Percentiles rank a stretch among this genome's conserved stretches.
These are phyloP conservation scores for Ostrea denselamellosa DNA, from an alignment of 1,140 invertebrate genomes.

Conservation along the genomic window DNA sequence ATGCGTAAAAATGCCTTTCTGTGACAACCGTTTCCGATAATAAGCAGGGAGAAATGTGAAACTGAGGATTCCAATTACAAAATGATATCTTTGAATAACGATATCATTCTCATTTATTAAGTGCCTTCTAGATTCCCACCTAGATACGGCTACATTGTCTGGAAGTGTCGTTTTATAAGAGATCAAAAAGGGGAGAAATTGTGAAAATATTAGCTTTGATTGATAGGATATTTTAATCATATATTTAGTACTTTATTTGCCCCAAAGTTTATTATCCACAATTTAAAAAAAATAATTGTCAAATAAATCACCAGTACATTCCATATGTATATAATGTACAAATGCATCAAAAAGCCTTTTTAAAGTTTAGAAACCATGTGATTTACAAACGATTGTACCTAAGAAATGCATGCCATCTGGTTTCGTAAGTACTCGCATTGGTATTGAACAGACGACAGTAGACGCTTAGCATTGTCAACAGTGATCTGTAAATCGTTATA, in stretches of 20 bases:
- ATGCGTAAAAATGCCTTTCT: not conserved
- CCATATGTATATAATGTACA: too few relatives aligned
- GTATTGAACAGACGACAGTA: slow-evolving; percentile 11
- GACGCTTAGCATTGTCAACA: not conserved
- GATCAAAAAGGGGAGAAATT: not conserved
- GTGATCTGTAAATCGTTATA: not conserved
- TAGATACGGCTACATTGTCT: not conserved
- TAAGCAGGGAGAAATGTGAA: not conserved
- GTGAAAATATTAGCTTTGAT: too few relatives aligned
- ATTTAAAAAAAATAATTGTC: too few relatives aligned
- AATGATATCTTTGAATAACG: not conserved
- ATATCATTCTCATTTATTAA: slow-evolving; percentile 23
- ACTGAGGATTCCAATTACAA: not conserved
- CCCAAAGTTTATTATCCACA: too few relatives aligned
- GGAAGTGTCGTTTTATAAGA: not conserved
- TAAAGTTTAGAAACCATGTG: too few relatives aligned
- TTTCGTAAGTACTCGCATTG: not conserved
- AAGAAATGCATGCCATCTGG: not conserved
- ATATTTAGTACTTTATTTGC: too few relatives aligned
- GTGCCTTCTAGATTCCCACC: not conserved
- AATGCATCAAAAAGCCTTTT: too few relatives aligned
- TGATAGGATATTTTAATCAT: too few relatives aligned
- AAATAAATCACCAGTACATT: too few relatives aligned
- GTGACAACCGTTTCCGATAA: not conserved
- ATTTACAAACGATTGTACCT: not conserved